Conservation (phyloP, 2,797 vertebrate species). For the Sebastolobus alascanus region DNA sequence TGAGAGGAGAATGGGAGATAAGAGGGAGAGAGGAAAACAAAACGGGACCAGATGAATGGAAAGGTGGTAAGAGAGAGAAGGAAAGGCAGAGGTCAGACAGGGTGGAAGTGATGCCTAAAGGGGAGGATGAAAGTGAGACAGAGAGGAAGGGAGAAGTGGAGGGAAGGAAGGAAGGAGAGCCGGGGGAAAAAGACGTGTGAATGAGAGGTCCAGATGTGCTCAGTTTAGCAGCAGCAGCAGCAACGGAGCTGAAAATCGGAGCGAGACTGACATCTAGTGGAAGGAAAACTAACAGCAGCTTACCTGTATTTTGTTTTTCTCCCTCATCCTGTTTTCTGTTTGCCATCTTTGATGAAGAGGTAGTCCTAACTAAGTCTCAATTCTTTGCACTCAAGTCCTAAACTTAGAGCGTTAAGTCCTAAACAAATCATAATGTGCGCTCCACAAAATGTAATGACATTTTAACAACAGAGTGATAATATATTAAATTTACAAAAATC, state of each 20-base stretch:
- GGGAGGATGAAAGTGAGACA: background rate
- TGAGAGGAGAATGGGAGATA: background rate
- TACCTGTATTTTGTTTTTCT: background rate
- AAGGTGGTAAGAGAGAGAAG: background rate
- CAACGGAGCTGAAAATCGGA: background rate
- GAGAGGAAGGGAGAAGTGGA: background rate
- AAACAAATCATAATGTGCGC: too few species aligned
- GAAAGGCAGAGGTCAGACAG: background rate
- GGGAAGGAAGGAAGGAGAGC: background rate
- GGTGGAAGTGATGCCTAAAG: background rate
- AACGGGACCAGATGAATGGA: background rate
- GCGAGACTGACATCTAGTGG: constrained; percentile 50
- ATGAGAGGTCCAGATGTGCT: background rate
- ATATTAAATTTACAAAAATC: too few species aligned
- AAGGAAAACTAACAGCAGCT: background rate
- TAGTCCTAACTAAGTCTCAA: background rate
- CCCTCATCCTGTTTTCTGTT: background rate
- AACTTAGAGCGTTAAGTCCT: too few species aligned
- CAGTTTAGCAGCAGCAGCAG: background rate
- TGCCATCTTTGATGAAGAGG: background rate
- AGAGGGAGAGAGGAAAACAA: background rate
- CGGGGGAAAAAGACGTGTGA: background rate
- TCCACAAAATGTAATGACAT: too few species aligned
- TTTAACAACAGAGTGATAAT: too few species aligned
- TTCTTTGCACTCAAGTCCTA: too few species aligned